A percentile compares a stretch with the other conserved stretches of the same genome.
These are phyloP conservation scores for Adineta ricciae DNA, from an alignment of 2,888 invertebrate species.

Conservation along the genomic window DNA sequence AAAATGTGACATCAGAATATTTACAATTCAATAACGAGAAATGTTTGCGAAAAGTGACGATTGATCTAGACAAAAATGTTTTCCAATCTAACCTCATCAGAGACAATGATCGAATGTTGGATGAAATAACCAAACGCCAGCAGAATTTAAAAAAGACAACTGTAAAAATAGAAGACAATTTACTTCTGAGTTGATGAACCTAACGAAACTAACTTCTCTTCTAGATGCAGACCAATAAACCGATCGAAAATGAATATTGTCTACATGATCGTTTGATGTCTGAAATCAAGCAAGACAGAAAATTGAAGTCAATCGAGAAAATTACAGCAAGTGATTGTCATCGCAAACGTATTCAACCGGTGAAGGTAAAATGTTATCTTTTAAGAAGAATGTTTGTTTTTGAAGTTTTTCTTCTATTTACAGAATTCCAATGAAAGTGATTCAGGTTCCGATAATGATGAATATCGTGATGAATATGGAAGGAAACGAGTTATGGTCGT, in stretches of 20 bases:
- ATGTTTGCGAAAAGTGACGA: background rate
- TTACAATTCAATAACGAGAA: background rate
- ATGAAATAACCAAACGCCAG: background rate
- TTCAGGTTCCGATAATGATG: background rate
- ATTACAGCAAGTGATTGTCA: background rate
- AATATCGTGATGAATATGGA: background rate
- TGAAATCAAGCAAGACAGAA: background rate
- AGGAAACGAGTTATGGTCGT: background rate
- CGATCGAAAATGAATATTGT: background rate
- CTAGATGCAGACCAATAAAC: background rate
- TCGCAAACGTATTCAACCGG: background rate
- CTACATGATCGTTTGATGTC: background rate
- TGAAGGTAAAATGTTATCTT: background rate
- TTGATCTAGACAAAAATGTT: background rate
- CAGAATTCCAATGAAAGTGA: background rate
- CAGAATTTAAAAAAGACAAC: background rate
- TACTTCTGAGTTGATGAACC: too few relatives aligned
- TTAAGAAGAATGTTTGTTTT: background rate
- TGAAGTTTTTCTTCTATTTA: too few relatives aligned
- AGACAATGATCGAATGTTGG: background rate
- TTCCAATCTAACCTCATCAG: background rate
- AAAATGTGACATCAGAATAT: background rate
- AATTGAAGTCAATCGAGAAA: background rate
- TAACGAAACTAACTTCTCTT: too few relatives aligned
- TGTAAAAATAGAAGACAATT: background rate